A percentile compares a stretch with the other conserved stretches of the same genome.
Evolutionary conservation across 2,113 vertebrate genomes (phyloP).

Genomic region (Dipodomys ordii): DNA sequence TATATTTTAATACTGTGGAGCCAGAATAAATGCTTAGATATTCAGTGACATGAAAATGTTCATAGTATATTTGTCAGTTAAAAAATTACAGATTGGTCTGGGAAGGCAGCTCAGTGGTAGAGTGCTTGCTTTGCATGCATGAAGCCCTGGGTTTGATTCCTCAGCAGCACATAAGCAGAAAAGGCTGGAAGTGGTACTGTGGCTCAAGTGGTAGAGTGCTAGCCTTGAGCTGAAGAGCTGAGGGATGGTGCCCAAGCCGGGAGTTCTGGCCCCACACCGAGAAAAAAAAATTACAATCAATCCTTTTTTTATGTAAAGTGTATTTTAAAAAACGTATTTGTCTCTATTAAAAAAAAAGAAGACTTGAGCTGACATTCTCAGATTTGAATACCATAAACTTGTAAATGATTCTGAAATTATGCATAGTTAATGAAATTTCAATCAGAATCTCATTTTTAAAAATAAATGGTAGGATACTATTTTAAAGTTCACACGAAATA

Average conservation of each 20-base stretch:
- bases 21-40: background rate
- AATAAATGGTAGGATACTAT: background rate
- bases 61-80: background rate
- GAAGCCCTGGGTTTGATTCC: no score
- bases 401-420: constrained; percentile 33
- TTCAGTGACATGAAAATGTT: background rate
- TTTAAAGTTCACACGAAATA: constrained; percentile 38
- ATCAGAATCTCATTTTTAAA: constrained; percentile 7
- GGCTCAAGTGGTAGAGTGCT: no score
- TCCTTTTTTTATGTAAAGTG: background rate
- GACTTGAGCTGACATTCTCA: background rate
- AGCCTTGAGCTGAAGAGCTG: no score
- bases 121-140: no score
- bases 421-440: background rate
- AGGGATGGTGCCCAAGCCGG: no score
- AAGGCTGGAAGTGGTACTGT: no score
- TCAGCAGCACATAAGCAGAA: no score
- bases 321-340: background rate
- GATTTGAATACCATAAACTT: constrained; percentile 30
- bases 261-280: no score
- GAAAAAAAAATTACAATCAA: no score
- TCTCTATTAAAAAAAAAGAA: background rate
- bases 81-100: background rate
- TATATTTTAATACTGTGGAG: constrained; percentile 33
- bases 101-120: no score